A percentile compares a stretch with the other conserved stretches of the same genome.
These are phyloP conservation scores for Heptranchias perlo DNA, from an alignment of 2,113 vertebrate genomes.

Conservation along the genomic window DNA sequence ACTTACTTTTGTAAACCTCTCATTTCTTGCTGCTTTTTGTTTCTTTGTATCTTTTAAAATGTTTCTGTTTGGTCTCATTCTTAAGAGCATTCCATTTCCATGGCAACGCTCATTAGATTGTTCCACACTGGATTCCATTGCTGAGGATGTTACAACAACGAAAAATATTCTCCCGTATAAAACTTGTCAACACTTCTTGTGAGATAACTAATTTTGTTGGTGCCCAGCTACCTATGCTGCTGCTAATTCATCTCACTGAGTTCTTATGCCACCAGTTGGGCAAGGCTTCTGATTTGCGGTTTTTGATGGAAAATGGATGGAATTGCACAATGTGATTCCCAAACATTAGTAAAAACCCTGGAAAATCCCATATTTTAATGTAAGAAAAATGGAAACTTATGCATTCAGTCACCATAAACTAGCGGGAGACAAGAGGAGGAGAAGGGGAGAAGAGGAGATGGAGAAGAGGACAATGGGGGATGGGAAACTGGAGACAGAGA, in stretches of 20 bases:
- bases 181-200: neutral
- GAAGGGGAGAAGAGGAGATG: neutral
- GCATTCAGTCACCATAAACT: neutral
- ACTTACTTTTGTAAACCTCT: conserved; percentile 20
- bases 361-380: neutral
- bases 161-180: neutral
- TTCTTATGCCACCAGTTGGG: neutral
- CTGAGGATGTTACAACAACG: neutral
- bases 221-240: neutral
- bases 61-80: conserved; percentile 33
- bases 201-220: neutral
- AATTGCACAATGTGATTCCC: neutral
- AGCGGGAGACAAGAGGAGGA: neutral
- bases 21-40: conserved; percentile 20
- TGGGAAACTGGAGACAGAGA: neutral
- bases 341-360: neutral
- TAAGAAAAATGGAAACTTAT: neutral
- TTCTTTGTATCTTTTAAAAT: conserved; percentile 23
- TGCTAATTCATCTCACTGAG: neutral
- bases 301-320: neutral
- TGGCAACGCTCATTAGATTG: neutral
- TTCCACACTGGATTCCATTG: neutral
- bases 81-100: conserved; percentile 4
- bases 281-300: neutral
- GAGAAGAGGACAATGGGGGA: neutral